Evolutionary conservation across 1,140 invertebrate genomes (phyloP), one percentile per base, ranked within the genome.

Genomic region (Goniozus legneri): DNA sequence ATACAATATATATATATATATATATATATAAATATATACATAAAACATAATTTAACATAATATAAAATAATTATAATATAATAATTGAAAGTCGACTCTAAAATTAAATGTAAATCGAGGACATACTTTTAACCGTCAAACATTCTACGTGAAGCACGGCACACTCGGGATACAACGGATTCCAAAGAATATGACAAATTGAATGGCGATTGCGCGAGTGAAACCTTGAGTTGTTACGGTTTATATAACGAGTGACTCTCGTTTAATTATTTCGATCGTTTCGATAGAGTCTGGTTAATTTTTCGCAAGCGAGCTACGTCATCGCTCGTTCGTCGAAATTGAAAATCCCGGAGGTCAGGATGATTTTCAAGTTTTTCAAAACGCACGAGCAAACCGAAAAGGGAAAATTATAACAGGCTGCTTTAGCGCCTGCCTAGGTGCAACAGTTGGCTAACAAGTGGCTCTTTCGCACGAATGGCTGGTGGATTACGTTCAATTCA

Each of bases 1-100:
- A 35, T 54, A 63, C 62, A 60, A 66, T 69, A 65, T 60, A 53
- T 2, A 53, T 39, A 52, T 30, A 19, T 36, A 35, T 54, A 56
- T 12, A 35, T 35, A 14, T 2, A 12, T 8, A 35, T 35, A 35
- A 15, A 8, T 12, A 35, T 35, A 35, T 12, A 8, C 8, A 35
- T 35, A 27, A 4, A 27, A 27, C 10, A 27, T 27, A 27, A 27
- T 27, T 6, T 27, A 27, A 27, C 24, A 27, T 27, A 6, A 27
- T 10, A 27, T 27, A 10, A 27, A 27, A 6, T 27, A 27, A 27
- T 27, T 27, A 27, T 27, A 33, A 55, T 50, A 54, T 68, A 62
- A 68, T 63, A 61, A 75, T 71, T 74, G 71, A 75, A 73, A 75
- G 72, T 75, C 68, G 64, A 71, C 62, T 71, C 69, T 75, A 73